Evolutionary conservation across 1,140 invertebrate species (phyloP), one percentile per base, ranked within the genome.

Genomic region (Goniozus legneri): DNA sequence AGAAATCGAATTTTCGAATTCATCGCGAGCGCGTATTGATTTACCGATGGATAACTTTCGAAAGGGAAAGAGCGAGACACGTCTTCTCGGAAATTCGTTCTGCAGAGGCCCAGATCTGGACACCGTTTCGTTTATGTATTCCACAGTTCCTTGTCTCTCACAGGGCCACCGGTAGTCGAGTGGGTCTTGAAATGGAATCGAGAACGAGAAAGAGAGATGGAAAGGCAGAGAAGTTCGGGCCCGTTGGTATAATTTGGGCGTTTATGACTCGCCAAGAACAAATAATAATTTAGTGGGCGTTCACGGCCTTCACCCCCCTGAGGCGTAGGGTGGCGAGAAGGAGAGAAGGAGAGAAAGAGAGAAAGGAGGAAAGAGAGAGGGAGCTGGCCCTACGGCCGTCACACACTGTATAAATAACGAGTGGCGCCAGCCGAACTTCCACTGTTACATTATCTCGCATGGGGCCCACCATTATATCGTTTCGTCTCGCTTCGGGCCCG

Each of bases 251-350:
- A 70, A 70, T 70, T 70, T 66, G 51, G 54, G 55, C 65, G 57
- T 71, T 71, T 71, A 71, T 65, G 64, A 66, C 63, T 60, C 54
- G 57, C 62, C 63, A 62, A 64, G 65, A 63, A 67, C 60, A 69
- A 67, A 67, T 70, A 69, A 70, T 70, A 70, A 70, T 70, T 70
- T 69, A 70, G 67, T 68, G 67, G 68, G 68, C 67, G 66, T 67
- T 57, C 58, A 44, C 55, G 51, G 40, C 41, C 54, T 50, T 57
- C 51, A 51, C 45, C 56, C 49, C 44, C 45, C 47, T 35, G 27
- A 49, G 44, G n/a, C n/a, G n/a, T n/a, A n/a, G n/a, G n/a, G n/a
- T n/a, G 31, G 39, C 32, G 16, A 43, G 40, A 50, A 54, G 47
- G 44, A 65, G 46, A 56, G 44, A 45, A 8, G 38, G 27, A 20